Conservation (phyloP, 2,113 vertebrate species). For the Equus przewalskii region DNA sequence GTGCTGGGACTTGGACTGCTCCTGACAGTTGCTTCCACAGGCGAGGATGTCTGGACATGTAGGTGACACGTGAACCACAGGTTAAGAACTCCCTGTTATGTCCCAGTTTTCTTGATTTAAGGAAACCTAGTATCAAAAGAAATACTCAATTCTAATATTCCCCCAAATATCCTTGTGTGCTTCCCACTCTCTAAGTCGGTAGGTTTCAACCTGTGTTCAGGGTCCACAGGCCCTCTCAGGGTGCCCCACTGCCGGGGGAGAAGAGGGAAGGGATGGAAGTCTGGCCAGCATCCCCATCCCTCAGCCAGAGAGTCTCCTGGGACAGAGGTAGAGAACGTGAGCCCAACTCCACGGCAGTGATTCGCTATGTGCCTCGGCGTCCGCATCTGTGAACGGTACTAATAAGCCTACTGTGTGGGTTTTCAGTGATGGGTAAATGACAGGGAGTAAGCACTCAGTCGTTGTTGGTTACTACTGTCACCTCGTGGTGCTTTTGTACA, state of each 20-base stretch:
- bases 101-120: not conserved
- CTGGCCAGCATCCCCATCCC: not conserved
- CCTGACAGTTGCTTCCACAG: not conserved
- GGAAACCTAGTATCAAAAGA: not conserved
- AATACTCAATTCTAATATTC: not conserved
- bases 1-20: not conserved
- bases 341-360: not conserved
- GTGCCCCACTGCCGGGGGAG: not conserved
- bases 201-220: not conserved
- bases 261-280: not conserved
- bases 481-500: not conserved
- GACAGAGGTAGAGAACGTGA: not conserved
- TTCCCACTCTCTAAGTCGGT: not conserved
- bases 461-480: not conserved
- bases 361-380: not conserved
- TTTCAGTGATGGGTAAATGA: not conserved
- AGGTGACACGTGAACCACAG: not conserved
- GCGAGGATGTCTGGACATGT: not conserved
- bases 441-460: not conserved
- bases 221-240: too few relatives aligned
- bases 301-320: not conserved
- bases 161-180: not conserved
- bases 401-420: not conserved
- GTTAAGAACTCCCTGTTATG: not conserved
- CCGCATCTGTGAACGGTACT: not conserved